Evolutionary conservation across 2,797 vertebrate genomes (phyloP), one percentile per base, ranked within the genome.

Genomic region (Tenualosa ilisha): DNA sequence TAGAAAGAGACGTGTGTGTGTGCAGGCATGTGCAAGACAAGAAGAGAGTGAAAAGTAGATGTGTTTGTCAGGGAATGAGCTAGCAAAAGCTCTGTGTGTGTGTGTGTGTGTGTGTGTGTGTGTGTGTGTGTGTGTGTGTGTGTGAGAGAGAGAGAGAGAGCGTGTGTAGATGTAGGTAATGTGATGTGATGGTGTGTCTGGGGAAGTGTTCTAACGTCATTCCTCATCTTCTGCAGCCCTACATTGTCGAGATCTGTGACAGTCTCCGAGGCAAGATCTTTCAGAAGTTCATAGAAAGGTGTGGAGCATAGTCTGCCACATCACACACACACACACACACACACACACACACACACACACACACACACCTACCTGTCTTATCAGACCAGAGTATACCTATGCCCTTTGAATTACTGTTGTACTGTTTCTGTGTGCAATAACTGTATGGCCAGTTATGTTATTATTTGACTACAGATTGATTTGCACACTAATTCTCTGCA

Each of bases 261-360:
- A 99, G 98, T 91, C 95, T 99, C 86, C 96, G 97, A 89, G 98
- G 97, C 82, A 97, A 95, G 86, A 97, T 98, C 94, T 99, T 99
- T 93, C 97, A 97, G 82, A 98, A 97, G 92, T 99, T 97, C 93
- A 97, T 99, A 65, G 98, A 99, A 96, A 99, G 98, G 98, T 99
- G 95, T 81, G 95, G n/a, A 0, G 11, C 54, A n/a, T 59, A 51
- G 11, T 12, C 13, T 22, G 63, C 7, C 20, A 37, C 26, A 22
- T 43, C 65, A 12, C 51, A 0, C 56, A 0, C 26, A 75, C 68
- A 40, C 31, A 20, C 37, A 6, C 37, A 75, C 37, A 43, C 68
- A 43, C 37, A 43, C 68, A 40, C 68, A 17, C 12, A 75, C 68
- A 40, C 68, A 75, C 68, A 12, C 68, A 75, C 68, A 40, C 63